Evolutionary conservation across 2,797 vertebrate species (phyloP).

Genomic region (Sebastiscus tertius): DNA sequence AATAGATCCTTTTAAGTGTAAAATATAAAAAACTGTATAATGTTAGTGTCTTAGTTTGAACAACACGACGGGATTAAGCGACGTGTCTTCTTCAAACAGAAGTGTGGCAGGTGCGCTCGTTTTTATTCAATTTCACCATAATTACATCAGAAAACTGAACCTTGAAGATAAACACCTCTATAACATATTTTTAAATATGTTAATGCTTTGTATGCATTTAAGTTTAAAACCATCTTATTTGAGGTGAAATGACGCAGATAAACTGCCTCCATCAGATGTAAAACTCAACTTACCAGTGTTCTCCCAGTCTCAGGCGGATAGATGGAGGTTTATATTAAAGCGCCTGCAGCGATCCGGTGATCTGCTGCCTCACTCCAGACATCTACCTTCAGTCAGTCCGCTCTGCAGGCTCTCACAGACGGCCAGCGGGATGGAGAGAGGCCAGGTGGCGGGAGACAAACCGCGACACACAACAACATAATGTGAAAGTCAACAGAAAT

Average conservation of each 20-base stretch:
- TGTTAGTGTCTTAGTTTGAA: neutral
- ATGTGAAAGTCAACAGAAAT: conserved; percentile 51
- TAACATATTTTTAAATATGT: neutral
- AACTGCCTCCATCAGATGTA: conserved; percentile 25
- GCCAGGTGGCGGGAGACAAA: conserved; percentile 1
- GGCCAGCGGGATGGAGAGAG: conserved; percentile 12
- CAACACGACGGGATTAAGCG: neutral
- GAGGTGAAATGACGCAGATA: neutral
- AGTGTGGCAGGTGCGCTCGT: conserved; percentile 17
- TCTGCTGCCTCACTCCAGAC: conserved; percentile 35
- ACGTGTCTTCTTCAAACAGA: neutral
- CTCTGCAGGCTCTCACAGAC: conserved; percentile 12
- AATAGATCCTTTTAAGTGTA: neutral
- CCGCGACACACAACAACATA: conserved; percentile 40
- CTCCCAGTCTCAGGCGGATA: conserved; percentile 26
- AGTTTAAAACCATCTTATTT: neutral
- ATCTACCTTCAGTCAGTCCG: conserved; percentile 30
- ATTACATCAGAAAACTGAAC: conserved; percentile 18
- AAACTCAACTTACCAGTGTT: conserved; percentile 72
- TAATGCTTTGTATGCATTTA: neutral
- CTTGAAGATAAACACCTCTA: neutral
- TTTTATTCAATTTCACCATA: neutral
- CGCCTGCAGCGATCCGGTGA: conserved; percentile 42
- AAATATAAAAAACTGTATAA: neutral
- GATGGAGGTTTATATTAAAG: conserved; percentile 49